Evolutionary conservation across 2,113 vertebrate species (phyloP), one percentile per base, ranked within the genome.

Genomic region (Coptodon rendalli): DNA sequence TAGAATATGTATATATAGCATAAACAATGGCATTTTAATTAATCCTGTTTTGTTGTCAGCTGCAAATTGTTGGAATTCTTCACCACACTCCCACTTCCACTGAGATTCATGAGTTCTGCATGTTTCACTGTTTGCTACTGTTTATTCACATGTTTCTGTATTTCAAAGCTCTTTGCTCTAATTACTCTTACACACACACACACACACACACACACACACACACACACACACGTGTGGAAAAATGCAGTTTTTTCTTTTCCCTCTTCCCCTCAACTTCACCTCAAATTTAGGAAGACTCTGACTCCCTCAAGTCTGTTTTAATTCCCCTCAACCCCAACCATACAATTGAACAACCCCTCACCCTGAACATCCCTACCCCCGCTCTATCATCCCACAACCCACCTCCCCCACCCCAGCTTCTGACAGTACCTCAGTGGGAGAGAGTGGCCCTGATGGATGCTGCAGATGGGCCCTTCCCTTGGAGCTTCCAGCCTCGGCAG

Each of bases 401-500:
- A 80, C 66, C 84, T 81, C 88, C 79, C 82, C 93, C 43, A 63
- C 11, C 85, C 85, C 78, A 87, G 91, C 90, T 90, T 93, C 93
- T 96, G 95, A 96, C 94, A 96, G 95, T 89, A 89, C 89, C 95
- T 85, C 95, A 95, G 95, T 94, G 82, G 95, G 96, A 89, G 94
- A 87, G 83, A 83, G 7, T 86, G 84, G 94, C 90, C 88, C 94
- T 96, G 95, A 96, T 96, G 94, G 95, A 96, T 95, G 95, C 94
- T 94, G 93, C 96, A 96, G 95, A 96, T 96, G 96, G 95, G 93
- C 90, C 91, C 94, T 95, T 95, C 94, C 95, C 94, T 94, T 48
- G 57, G 92, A 95, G 94, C 93, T 93, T 89, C 91, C 86, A 92
- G 94, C 87, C 89, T 93, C 84, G 34, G 82, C 86, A 52, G 93